Evolutionary conservation across 2,113 vertebrate species (phyloP), one percentile per base, ranked within the genome.

Genomic region (Rana temporaria): DNA sequence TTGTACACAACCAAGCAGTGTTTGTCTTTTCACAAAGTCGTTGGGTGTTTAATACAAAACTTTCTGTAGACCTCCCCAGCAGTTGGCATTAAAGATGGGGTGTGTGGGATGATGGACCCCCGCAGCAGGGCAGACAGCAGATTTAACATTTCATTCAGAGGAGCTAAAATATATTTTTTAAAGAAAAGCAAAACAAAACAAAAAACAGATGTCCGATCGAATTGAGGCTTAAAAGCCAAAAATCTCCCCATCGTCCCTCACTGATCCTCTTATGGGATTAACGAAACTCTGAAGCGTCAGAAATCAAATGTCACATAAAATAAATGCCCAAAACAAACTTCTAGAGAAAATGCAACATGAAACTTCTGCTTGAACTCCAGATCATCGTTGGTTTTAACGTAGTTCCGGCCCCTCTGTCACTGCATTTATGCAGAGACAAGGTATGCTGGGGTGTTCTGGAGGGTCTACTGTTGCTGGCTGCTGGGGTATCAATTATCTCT

Each of bases 201-300:
- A 48, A 14, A 62, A 75, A 75, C 72, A 75, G 72, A 75, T 62
- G 72, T 75, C 56, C 57, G 24, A 56, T 38, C 55, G 15, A 59
- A 17, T 38, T 5, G 0, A 38, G 19, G 30, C 32, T 38, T 19
- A 1, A 32, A 59, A 60, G 30, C 72, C 72, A 62, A 62, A 75
- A 62, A 22, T 0, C 72, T 14, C 19, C 72, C 18, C 56, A 32
- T 42, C 56, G 30, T 20, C 24, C 72, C 15, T 12, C 22, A 55
- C 19, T 75, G 32, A 62, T 62, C 72, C 56, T 75, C 72, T 62
- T 60, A 75, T 3, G 56, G 56, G 72, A 62, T 75, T 42, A 60
- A 60, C 60, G 55, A 19, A 1, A 22, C 71, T 7, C 71, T 38
- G 71, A 34, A 3, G 71, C 55, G 20, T 59, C 5, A 20, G 18